Evolutionary conservation across 2,888 invertebrate species (phyloP).

Genomic region (Zhuqinia jingwanae): DNA sequence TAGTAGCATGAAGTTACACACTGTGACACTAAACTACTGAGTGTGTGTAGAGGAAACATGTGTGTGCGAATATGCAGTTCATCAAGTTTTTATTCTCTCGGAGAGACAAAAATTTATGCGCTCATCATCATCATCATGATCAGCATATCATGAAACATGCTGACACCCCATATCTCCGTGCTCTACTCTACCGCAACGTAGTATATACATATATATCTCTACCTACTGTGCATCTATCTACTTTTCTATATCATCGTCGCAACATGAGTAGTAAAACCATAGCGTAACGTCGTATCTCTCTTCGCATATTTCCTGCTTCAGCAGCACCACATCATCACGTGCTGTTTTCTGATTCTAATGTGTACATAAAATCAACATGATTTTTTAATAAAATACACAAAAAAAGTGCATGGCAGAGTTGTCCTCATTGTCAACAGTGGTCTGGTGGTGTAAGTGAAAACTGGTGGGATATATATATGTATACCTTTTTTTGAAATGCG

Average conservation of each 20-base stretch:
- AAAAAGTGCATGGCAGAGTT: not conserved
- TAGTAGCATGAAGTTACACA: not conserved
- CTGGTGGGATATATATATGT: slow-evolving; percentile 4
- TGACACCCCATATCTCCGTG: slow-evolving; percentile 42
- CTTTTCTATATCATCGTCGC: no score
- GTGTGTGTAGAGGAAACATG: not conserved
- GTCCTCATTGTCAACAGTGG: slow-evolving; percentile 5
- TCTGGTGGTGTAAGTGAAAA: no score
- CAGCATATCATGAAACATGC: slow-evolving; percentile 24
- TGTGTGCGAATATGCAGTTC: slow-evolving; percentile 5
- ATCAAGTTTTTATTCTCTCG: slow-evolving; percentile 20
- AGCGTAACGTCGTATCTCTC: no score
- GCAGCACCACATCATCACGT: slow-evolving; percentile 40
- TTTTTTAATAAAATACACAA: slow-evolving; percentile 35
- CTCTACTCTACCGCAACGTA: slow-evolving; percentile 10
- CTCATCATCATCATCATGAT: slow-evolving; percentile 15
- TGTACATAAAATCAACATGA: slow-evolving; percentile 43
- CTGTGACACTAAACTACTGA: not conserved
- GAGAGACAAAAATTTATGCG: slow-evolving; percentile 20
- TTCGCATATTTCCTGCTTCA: slow-evolving; percentile 29
- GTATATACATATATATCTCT: not conserved
- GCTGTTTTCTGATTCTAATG: slow-evolving; percentile 10
- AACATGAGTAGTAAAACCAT: no score
- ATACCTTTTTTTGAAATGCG: no score
- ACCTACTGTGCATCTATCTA: no score